Evolutionary conservation across 30 jellyfish, hydroid and myxozoan genomes (phyloP).

Genomic region (Morbakka virulenta): DNA sequence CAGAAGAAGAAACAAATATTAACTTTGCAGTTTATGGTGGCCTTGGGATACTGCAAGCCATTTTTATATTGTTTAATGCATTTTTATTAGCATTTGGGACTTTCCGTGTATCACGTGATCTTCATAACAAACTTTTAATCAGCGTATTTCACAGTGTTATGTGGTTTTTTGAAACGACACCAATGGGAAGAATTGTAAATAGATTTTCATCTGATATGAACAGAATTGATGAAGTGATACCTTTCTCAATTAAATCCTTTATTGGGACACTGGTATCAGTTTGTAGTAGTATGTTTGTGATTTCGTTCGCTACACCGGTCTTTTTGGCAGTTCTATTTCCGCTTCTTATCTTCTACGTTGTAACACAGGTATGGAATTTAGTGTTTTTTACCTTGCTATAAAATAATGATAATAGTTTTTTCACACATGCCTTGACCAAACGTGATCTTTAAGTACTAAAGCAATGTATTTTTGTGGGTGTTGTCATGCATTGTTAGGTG

Average conservation of each 20-base stretch:
- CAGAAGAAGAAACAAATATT: constrained; percentile 66
- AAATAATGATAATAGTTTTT: no score
- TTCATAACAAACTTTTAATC: constrained; percentile 63
- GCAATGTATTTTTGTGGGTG: no score
- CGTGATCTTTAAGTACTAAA: no score
- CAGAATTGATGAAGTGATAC: constrained; percentile 78
- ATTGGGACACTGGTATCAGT: constrained; percentile 54
- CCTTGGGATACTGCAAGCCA: constrained; percentile 79
- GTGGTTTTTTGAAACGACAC: constrained; percentile 97
- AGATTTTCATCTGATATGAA: constrained; percentile 88
- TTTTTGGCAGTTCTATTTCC: constrained; percentile 89
- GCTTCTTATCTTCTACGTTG: constrained; percentile 53
- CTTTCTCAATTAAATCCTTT: constrained; percentile 49
- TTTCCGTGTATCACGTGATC: constrained; percentile 52
- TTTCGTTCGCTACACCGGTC: constrained; percentile 78
- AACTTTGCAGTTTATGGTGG: constrained; percentile 76
- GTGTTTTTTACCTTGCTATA: no score
- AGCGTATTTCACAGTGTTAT: constrained; percentile 80
- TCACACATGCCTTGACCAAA: no score
- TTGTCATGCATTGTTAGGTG: no score
- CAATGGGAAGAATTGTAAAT: constrained; percentile 94
- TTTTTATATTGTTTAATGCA: constrained; percentile 29
- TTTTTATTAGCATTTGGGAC: constrained; percentile 66
- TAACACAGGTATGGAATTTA: constrained; percentile 82
- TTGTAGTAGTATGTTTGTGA: constrained; percentile 71